phyloP scores from a whole-genome alignment of 2,113 vertebrate species.

The Polypterus senegalus region DNA sequence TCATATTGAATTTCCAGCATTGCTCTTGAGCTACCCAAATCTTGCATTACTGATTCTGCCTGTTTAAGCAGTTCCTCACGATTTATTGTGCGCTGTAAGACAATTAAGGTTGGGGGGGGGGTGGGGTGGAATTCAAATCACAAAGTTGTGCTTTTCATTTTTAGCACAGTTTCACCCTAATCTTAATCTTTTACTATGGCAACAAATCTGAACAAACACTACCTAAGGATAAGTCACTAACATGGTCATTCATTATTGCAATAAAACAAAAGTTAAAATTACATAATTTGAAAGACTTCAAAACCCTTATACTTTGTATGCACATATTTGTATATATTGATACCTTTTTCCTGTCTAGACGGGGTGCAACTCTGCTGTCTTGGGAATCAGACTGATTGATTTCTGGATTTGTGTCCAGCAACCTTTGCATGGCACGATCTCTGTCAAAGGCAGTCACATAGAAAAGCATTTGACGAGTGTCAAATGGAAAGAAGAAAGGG shows the following conservation, averaged over 20 bases:
- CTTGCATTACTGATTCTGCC: conserved; percentile 97
- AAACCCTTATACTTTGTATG: too few relatives aligned
- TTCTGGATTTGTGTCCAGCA: conserved; percentile 95
- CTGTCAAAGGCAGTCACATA: conserved; percentile 98
- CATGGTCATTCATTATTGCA: too few relatives aligned
- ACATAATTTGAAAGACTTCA: too few relatives aligned
- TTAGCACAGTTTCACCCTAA: too few relatives aligned
- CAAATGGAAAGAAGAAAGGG: conserved; percentile 97
- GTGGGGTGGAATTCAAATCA: too few relatives aligned
- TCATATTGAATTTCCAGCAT: conserved; percentile 99
- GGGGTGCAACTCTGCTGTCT: conserved; percentile 93
- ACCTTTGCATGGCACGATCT: conserved; percentile 92
- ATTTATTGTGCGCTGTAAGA: conserved; percentile 87
- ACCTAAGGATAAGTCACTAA: too few relatives aligned
- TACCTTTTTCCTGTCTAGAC: conserved; percentile 97
- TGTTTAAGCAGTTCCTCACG: conserved; percentile 94
- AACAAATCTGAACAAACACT: too few relatives aligned
- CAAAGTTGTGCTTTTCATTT: too few relatives aligned
- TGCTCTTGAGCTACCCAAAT: conserved; percentile 91
- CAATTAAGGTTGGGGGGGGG: neutral
- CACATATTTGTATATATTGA: too few relatives aligned
- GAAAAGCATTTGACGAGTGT: conserved; percentile 97
- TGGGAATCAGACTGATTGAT: conserved; percentile 98
- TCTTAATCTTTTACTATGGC: too few relatives aligned
- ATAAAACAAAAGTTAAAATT: too few relatives aligned